A percentile compares a stretch with the other conserved stretches of the same genome.
These are phyloP conservation scores for Mus spicilegus DNA, from an alignment of 2,113 vertebrate species.

Conservation along the genomic window DNA sequence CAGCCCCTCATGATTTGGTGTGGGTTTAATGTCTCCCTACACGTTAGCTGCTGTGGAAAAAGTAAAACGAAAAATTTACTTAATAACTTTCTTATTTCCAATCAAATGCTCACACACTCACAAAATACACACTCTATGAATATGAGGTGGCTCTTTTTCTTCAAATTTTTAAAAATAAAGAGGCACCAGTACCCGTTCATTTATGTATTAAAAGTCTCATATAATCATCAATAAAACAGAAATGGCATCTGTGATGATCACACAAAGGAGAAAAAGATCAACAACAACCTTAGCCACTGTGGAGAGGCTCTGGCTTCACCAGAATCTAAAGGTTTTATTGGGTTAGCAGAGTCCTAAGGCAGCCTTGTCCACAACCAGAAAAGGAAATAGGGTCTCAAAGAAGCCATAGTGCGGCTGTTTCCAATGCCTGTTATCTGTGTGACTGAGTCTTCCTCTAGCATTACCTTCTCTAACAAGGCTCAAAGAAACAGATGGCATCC, in stretches of 20 bases:
- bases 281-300: background rate
- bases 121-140: constrained; percentile 75
- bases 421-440: background rate
- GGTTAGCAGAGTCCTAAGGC: constrained; percentile 34
- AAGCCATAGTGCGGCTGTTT: constrained; percentile 34
- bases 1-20: constrained; percentile 54
- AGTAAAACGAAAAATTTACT: constrained; percentile 47
- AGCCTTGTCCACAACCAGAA: background rate
- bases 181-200: constrained; percentile 83
- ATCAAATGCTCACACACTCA: constrained; percentile 73
- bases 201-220: constrained; percentile 70
- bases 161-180: constrained; percentile 72
- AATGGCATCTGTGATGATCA: constrained; percentile 65
- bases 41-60: constrained; percentile 67
- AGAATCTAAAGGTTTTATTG: constrained; percentile 15
- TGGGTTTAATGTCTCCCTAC: constrained; percentile 66
- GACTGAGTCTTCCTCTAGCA: background rate
- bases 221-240: constrained; percentile 64
- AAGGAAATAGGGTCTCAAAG: constrained; percentile 45
- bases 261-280: background rate
- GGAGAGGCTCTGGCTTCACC: background rate
- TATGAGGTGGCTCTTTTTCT: constrained; percentile 78
- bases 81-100: constrained; percentile 67
- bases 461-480: background rate
- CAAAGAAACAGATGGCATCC: background rate